Evolutionary conservation across 2,888 invertebrate species (phyloP), one percentile per base, ranked within the genome.

Genomic region (Choristoneura rosaceana): DNA sequence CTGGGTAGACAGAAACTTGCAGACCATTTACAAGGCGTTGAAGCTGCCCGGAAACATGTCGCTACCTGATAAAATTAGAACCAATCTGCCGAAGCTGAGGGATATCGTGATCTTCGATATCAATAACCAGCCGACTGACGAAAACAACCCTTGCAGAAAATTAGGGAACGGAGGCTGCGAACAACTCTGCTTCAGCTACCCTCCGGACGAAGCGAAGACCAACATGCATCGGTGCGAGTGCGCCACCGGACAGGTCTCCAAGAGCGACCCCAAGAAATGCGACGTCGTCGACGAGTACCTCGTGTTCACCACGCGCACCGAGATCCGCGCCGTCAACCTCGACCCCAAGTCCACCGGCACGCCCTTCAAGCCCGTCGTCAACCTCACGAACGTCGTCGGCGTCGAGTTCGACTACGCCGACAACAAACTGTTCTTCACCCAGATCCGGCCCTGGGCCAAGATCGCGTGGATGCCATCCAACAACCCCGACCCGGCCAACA

Each of bases 171-270:
- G 97, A 0, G 97, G 97, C 15, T 99, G 99, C 86, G 97, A 98
- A 64, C 99, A 99, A 84, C 95, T 99, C 0, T 99, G 99, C 87
- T 99, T 99, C 90, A 97, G 99, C 59, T 96, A 97, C 83, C 98
- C 99, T 0, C 95, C 95, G 0, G 96, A 97, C 10, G 84, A 94
- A 0, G 87, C 90, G n/a, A 92, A 93, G 47, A 91, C 92, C 2
- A 86, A 94, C 38, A 95, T 94, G 65, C 96, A 96, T 78, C 96
- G 95, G 47, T 99, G 99, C 86, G 98, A 97, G n/a, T 99, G 99
- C 86, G 97, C 99, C 0, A 97, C 97, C 0, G 99, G 99, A 0
- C 96, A 96, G 78, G 90, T 99, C 10, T 93, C 95, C 0, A 84
- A 92, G 0, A 95, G 95, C 71, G 95, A 95, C 50, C 95, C 95